phyloP scores from a whole-genome alignment of 2,113 vertebrate genomes.

The Sorex araneus region DNA sequence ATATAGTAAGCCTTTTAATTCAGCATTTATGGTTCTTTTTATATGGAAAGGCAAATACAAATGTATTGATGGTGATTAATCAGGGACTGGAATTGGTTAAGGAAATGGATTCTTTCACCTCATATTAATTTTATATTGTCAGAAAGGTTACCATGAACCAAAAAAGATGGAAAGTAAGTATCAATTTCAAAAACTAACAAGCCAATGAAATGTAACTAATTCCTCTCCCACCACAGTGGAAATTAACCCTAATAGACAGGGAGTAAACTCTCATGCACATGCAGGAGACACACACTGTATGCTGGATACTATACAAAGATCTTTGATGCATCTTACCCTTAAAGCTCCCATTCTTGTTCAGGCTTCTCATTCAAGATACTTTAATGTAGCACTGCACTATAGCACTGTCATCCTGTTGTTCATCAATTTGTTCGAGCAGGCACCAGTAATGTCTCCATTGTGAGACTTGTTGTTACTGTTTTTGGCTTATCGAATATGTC shows the following conservation, averaged over 20 bases:
- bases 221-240: not conserved
- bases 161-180: not conserved
- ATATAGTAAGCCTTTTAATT: too few relatives aligned
- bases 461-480: too few relatives aligned
- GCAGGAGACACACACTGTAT: not conserved
- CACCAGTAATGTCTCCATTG: too few relatives aligned
- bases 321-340: not conserved
- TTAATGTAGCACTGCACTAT: too few relatives aligned
- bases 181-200: conserved; percentile 7
- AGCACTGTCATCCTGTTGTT: too few relatives aligned
- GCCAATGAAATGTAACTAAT: not conserved
- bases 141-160: conserved; percentile 1
- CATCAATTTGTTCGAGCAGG: too few relatives aligned
- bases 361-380: too few relatives aligned
- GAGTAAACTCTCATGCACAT: not conserved
- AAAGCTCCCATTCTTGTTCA: not conserved
- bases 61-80: not conserved
- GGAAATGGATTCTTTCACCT: not conserved
- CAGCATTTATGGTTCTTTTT: not conserved
- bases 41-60: not conserved
- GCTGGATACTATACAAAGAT: not conserved
- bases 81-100: not conserved
- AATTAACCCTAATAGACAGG: not conserved
- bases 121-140: conserved; percentile 24
- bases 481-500: too few relatives aligned